Base-by-base conservation (phyloP, 2,888 invertebrate species). In the Protonemura montana region DNA sequence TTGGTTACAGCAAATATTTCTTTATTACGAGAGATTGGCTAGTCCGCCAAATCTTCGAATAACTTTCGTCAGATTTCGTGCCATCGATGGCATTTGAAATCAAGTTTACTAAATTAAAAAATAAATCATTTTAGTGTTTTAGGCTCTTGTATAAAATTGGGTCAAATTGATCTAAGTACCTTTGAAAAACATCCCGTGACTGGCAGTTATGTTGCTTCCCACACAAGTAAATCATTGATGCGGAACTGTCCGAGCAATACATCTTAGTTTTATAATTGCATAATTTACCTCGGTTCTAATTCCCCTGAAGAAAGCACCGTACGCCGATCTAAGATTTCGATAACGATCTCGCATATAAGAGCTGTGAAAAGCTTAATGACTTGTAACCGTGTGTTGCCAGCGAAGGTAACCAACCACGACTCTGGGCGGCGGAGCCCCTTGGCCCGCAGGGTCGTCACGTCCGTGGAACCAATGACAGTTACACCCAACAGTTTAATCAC, bases 401-500 rank as follows among this genome's bases (percentile, higher is more conserved):
- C 21, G 59, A 59, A 59, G 59, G 59, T 59, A 59, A 59, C 59
- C 35, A 35, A 35, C 35, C 3, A 35, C 35, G 35, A 10, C 35
- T 3, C 35, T 35, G 35, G 35, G 35, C 35, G 35, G 35, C 5
- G 35, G 35, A 10, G 35, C 59, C 16, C 59, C 35, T 35, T 35
- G 59, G 59, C 59, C 59, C 59, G 13, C 59, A 1, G 59, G 59
- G 3, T 59, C 59, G 59, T 2, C 59, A 59, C 59, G 59, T 59
- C 59, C 59, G 59, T 21, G 59, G 59, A 59, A 59, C 59, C 59
- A 59, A 59, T 59, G 59, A 59, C 59, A 59, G 35, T 35, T 35
- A 59, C 59, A 59, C 59, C 59, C 59, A 59, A 59, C 59, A 41
- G 59, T 59, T 59, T 59, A 59, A 59, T 59, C 59, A 59, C 59